These are phyloP conservation scores for Cosmia pyralina DNA, from an alignment of 2,888 invertebrate genomes.

Conservation along the genomic window DNA sequence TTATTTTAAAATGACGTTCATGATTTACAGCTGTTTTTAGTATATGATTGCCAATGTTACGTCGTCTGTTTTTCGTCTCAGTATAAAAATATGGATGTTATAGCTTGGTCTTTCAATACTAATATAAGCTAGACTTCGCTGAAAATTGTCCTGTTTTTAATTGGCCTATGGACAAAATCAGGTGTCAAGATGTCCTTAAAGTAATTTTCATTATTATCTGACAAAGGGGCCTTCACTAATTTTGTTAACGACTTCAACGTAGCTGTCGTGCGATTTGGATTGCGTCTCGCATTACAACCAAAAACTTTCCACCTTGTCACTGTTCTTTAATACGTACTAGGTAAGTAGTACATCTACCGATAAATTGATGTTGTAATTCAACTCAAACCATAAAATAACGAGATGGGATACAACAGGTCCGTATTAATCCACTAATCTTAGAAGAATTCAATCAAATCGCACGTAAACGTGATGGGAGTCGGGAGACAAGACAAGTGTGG, in stretches of 20 bases:
- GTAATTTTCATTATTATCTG: background rate
- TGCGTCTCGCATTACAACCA: background rate
- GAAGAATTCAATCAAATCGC: conserved; percentile 66
- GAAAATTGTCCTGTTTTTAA: background rate
- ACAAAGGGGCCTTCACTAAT: background rate
- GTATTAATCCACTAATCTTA: conserved; percentile 61
- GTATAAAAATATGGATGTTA: background rate
- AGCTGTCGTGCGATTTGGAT: background rate
- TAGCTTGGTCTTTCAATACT: background rate
- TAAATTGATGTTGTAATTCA: conserved; percentile 32
- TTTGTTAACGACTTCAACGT: background rate
- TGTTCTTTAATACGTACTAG: background rate
- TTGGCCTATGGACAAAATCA: too few relatives aligned
- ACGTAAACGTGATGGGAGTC: conserved; percentile 70
- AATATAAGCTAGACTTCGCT: background rate
- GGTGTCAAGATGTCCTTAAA: background rate
- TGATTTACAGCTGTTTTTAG: conserved; percentile 44
- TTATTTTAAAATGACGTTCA: conserved; percentile 44
- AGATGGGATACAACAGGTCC: conserved; percentile 39
- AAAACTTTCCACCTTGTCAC: background rate
- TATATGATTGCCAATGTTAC: conserved; percentile 23
- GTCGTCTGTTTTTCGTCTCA: conserved; percentile 40
- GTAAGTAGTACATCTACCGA: background rate
- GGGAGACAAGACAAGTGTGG: conserved; percentile 76
- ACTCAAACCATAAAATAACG: conserved; percentile 49